Base-by-base conservation (phyloP, 2,888 invertebrate species). In the Troides aeacus region DNA sequence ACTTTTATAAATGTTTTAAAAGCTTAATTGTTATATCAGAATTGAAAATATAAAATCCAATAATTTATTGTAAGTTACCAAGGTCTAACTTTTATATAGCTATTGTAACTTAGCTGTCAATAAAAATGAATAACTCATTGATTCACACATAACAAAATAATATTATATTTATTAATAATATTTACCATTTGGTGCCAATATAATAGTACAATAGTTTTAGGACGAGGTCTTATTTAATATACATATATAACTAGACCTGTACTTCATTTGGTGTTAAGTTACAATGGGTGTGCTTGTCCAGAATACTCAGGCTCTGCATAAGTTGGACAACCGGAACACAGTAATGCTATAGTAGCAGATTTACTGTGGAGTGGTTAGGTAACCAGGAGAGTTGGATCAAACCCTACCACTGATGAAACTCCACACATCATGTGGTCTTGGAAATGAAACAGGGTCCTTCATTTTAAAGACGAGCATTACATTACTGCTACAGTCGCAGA, bases 141-240 rank as follows among this genome's bases (percentile, higher is more conserved):
- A 58, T 70, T 65, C 58, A 39, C 63, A 67, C 69, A 60, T 69
- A 69, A 70, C 63, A 68, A 72, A 73, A 77, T 76, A 73, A 81
- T 73, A 77, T 71, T 70, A 70, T 69, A 68, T 30, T 30, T 62
- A 72, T 68, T 64, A 70, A 71, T 66, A 72, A 72, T 77, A 79
- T 83, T 85, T 85, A 87, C 86, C 86, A 85, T 78, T 67, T 84
- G 84, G 90, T 90, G 90, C 90, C 90, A 90, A 90, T 87, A 81
- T 80, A 75, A 66, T 36, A 78, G 75, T 78, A 81, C 77, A 77
- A 77, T 76, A 74, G 71, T 69, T 72, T 75, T 70, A 70, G 71
- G 46, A 72, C 36, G 30, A 46, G 61, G 17, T 72, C 50, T 60
- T 57, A 53, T 72, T 71, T 75, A 64, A 60, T 66, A 59, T 69